Conservation (phyloP, 2,797 vertebrate species). For the Sternarchorhynchus goeldii region DNA sequence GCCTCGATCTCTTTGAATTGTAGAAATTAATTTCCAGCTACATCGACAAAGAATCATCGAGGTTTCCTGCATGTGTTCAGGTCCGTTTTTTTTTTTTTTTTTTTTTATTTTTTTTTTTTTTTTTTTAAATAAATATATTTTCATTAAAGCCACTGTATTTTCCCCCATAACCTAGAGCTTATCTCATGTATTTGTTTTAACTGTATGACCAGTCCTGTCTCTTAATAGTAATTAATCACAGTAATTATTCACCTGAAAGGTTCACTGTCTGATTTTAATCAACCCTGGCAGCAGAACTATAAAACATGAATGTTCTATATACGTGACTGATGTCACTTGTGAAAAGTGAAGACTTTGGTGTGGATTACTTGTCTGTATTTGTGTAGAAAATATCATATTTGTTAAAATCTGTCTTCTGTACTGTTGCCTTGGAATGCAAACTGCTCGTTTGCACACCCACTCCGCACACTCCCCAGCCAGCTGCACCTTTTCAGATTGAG, state of each 20-base stretch:
- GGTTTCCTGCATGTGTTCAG: not conserved
- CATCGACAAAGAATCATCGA: not conserved
- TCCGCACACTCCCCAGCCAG: not conserved
- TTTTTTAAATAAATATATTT: conserved; percentile 5
- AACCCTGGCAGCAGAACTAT: conserved; percentile 11
- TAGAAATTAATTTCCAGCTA: not conserved
- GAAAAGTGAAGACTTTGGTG: conserved; percentile 21
- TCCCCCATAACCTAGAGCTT: conserved; percentile 30
- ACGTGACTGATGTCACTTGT: conserved; percentile 1
- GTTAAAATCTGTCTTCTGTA: conserved; percentile 18
- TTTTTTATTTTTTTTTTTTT: not conserved
- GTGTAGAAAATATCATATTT: not conserved
- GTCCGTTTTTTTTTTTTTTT: not conserved
- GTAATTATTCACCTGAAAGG: not conserved
- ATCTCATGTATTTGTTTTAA: conserved; percentile 26
- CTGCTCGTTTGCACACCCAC: conserved; percentile 25
- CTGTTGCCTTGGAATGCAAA: conserved; percentile 51
- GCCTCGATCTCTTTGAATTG: conserved; percentile 15
- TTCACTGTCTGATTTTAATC: not conserved
- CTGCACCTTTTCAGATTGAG: conserved; percentile 42
- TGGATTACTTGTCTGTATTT: conserved; percentile 4
- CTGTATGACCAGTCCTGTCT: not conserved
- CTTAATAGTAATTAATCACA: conserved; percentile 25
- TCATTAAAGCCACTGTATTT: not conserved
- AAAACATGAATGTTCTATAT: not conserved